These are phyloP conservation scores for Odontesthes bonariensis DNA, from an alignment of 2,113 vertebrate species.

Conservation along the genomic window DNA sequence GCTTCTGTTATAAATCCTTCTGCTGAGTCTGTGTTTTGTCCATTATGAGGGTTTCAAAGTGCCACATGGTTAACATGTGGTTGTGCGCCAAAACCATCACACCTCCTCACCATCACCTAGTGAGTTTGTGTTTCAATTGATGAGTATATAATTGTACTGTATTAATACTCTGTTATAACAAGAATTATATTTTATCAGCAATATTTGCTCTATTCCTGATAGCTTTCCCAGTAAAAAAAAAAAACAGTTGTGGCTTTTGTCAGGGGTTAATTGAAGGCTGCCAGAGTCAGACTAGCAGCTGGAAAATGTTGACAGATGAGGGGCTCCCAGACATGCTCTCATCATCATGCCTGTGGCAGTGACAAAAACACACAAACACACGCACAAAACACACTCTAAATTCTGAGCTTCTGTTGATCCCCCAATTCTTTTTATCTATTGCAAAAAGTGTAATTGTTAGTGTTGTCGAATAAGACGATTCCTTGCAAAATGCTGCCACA, in stretches of 20 bases:
- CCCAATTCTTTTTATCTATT: conserved; percentile 14
- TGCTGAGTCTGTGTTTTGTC: not conserved
- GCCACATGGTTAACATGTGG: not conserved
- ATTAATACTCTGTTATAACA: not conserved
- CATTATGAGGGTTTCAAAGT: not conserved
- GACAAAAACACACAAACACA: conserved; percentile 4
- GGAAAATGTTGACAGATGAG: conserved; percentile 74
- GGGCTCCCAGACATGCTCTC: conserved; percentile 70
- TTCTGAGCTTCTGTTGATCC: conserved; percentile 21
- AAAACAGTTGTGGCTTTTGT: conserved; percentile 64
- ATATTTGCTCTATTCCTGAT: conserved; percentile 38
- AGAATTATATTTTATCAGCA: not conserved
- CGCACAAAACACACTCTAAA: conserved; percentile 4
- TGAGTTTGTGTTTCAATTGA: not conserved
- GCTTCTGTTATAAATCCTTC: too few relatives aligned
- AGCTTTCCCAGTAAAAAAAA: conserved; percentile 58
- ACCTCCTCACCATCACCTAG: not conserved
- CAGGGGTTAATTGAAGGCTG: conserved; percentile 68
- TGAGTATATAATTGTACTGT: not conserved
- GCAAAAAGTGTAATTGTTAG: not conserved
- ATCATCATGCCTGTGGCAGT: conserved; percentile 56
- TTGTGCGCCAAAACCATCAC: too few relatives aligned
- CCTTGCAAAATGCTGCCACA: not conserved
- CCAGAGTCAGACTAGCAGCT: conserved; percentile 57
- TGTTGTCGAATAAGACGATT: conserved; percentile 12